phyloP scores from a whole-genome alignment of 1,140 invertebrate species.

The Wiebesia pumilae region DNA sequence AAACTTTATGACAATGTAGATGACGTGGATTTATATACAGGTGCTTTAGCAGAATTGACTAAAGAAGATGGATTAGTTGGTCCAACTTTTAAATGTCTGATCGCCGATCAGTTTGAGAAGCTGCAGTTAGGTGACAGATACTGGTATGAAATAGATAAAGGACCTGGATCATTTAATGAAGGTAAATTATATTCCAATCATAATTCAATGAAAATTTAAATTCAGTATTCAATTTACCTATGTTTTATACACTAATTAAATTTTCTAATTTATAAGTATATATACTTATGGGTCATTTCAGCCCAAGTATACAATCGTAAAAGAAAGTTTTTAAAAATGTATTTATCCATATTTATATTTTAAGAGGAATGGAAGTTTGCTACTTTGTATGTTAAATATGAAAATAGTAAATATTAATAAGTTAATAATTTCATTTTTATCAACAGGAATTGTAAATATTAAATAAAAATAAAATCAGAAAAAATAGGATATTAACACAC shows the following conservation, averaged over 20 bases:
- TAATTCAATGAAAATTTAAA: not conserved
- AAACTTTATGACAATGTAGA: slow-evolving; percentile 84
- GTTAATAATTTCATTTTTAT: no score
- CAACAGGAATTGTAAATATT: no score
- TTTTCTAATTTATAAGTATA: not conserved
- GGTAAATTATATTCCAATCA: slow-evolving; percentile 71
- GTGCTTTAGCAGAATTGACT: slow-evolving; percentile 85
- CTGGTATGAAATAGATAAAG: slow-evolving; percentile 87
- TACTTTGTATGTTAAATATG: no score
- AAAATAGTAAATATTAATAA: no score
- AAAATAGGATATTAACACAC: no score
- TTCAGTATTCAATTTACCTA: not conserved
- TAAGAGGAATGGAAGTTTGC: no score
- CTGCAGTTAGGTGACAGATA: slow-evolving; percentile 88
- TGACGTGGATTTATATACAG: slow-evolving; percentile 92
- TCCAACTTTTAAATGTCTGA: slow-evolving; percentile 88
- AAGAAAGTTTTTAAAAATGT: no score
- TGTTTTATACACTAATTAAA: not conserved
- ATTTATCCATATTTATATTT: no score
- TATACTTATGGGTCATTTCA: no score
- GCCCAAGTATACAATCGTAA: no score
- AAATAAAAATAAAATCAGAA: no score
- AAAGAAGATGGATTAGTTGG: slow-evolving; percentile 83
- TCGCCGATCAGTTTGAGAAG: slow-evolving; percentile 89
- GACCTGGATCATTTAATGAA: slow-evolving; percentile 81